Base-by-base conservation (phyloP, 1,140 invertebrate species). In the Nylanderia fulva region DNA sequence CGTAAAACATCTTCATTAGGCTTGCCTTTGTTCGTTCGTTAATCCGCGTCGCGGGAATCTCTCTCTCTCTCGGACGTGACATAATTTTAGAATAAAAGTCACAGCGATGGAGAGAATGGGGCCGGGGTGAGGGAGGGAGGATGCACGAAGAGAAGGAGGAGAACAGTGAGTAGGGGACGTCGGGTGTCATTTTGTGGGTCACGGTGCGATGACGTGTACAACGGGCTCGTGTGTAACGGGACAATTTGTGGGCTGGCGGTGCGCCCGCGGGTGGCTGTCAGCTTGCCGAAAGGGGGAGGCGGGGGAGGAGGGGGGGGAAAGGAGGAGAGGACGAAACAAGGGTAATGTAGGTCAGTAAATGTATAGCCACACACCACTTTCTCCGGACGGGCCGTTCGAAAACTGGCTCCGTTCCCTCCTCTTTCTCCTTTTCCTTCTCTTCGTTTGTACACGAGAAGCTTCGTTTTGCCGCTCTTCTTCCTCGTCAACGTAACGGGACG, bases 281-380 rank as follows among this genome's bases (percentile, higher is more conserved):
- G 86, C 48, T 36, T 36, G 27, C 42, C 56, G 29, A 33, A 52
- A 69, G 72, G 36, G 52, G 80, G 64, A 29, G 71, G 58, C 58
- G 58, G 60, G 58, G 66, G 58, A 69, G 66, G 76, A 56, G 80
- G 74, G 85, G 36, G 29, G 54, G 33, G 79, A 36, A 52, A 52
- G 15, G 21, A 33, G 33, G 18, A n/a, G n/a, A 69, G 52, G 52
- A 66, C 77, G 60, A 86, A 87, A 84, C 84, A 69, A 89, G 91
- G 92, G 92, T 93, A 94, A 94, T 94, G 93, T 94, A 93, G 94
- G 94, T 94, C 94, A 94, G 94, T 94, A 94, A 94, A 94, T 92
- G 93, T 92, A 92, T 87, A 90, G 89, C 79, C 87, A 93, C 87
- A 93, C 87, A 93, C 87, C 94, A 94, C 94, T 94, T 94, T 94